Conservation (phyloP, 2,888 invertebrate species). For the Zaprionus lineosus region DNA sequence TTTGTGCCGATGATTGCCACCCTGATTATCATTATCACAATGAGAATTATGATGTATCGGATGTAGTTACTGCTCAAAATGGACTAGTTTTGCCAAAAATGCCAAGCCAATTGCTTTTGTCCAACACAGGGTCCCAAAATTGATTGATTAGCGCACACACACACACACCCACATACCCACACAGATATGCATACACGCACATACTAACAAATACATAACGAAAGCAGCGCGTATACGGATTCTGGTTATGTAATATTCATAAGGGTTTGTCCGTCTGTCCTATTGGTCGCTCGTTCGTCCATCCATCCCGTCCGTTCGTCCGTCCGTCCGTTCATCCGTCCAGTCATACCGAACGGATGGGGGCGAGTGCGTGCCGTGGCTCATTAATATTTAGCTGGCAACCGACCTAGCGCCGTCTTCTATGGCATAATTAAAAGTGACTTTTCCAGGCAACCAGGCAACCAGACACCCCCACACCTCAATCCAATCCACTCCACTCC, state of each 20-base stretch:
- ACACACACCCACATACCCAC: conserved; percentile 2
- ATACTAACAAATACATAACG: not conserved
- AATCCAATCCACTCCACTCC: not conserved
- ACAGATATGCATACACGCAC: conserved; percentile 3
- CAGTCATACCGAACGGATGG: not conserved
- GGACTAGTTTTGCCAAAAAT: conserved; percentile 46
- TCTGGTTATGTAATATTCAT: conserved; percentile 68
- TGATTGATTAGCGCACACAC: conserved; percentile 64
- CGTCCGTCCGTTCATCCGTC: not conserved
- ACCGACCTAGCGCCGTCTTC: conserved; percentile 31
- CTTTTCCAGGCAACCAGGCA: conserved; percentile 58
- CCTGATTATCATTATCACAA: no score
- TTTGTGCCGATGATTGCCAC: conserved; percentile 1
- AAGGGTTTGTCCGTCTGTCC: conserved; percentile 42
- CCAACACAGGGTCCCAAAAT: conserved; percentile 38
- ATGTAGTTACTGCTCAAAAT: conserved; percentile 8
- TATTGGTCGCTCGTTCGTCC: not conserved
- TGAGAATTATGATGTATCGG: conserved; percentile 28
- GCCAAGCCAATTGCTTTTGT: conserved; percentile 48
- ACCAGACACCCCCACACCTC: not conserved
- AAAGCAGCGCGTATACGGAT: conserved; percentile 8
- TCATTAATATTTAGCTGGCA: conserved; percentile 67
- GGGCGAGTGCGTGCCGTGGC: conserved; percentile 51
- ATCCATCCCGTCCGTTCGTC: not conserved
- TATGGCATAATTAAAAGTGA: conserved; percentile 72